Evolutionary conservation across 1,140 invertebrate genomes (phyloP), one percentile per base, ranked within the genome.

Genomic region (Sitobion miscanthi): DNA sequence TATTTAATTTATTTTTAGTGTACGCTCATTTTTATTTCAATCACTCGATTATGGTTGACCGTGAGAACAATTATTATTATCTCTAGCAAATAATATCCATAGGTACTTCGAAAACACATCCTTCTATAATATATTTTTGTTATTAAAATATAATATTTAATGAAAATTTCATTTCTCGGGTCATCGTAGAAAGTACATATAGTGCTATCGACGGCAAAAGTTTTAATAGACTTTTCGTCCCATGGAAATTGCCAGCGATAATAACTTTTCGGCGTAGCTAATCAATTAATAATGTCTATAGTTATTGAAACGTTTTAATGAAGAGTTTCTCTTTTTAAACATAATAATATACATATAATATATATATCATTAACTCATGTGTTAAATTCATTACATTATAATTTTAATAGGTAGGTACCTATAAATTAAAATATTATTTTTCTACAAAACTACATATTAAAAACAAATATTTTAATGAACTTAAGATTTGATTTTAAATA

Each of bases 221-320:
- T 90, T 90, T 47, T 90, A 90, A 90, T 90, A 90, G 54, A 90
- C 57, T 90, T 69, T 57, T 90, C 14, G 57, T 90, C 54, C 38
- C 57, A 47, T 69, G 89, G 89, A 90, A 90, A 90, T 90, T 90
- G 89, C 25, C 42, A n/a, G 38, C 14, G 42, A 69, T 90, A 17
- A 90, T 47, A 69, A 90, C 57, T 90, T 90, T 88, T 45, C 45
- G 57, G 14, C 6, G 25, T n/a, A 45, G 25, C 25, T 45, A 57
- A 62, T 69, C 89, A 69, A 90, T 69, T 90, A 42, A 42, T 45
- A 88, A 21, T 38, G 45, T 17, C 57, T 47, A n/a, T 57, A 90
- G 54, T 45, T 47, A 45, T 90, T 62, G 54, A 45, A 90, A 30
- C 57, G 23, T 90, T 90, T 90, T 45, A 62, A 89, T 38, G 35